phyloP scores from a whole-genome alignment of 2,888 invertebrate genomes.

The Noctua fimbriata region DNA sequence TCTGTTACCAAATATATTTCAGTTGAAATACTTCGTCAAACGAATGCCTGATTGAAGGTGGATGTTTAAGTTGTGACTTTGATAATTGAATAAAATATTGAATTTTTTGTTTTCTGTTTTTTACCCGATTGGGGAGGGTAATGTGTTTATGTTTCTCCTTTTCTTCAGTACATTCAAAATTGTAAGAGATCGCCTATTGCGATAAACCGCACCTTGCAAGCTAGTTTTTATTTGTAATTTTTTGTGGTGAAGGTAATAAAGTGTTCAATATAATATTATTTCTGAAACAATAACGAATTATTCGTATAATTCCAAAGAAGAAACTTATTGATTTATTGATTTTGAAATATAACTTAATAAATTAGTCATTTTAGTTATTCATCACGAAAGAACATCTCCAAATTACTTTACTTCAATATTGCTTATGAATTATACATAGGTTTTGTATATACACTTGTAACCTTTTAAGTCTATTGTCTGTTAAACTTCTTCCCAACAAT shows the following conservation, averaged over 20 bases:
- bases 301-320: neutral
- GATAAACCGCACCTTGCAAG: neutral
- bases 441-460: neutral
- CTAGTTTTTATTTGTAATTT: neutral
- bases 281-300: neutral
- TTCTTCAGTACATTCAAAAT: neutral
- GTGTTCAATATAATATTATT: neutral
- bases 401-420: neutral
- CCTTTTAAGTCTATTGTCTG: neutral
- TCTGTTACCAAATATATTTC: conserved; percentile 11
- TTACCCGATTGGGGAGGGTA: too few species aligned
- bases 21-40: conserved; percentile 41
- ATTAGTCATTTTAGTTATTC: neutral
- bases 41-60: conserved; percentile 30
- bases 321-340: neutral
- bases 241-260: neutral
- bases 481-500: conserved; percentile 15
- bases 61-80: conserved; percentile 5
- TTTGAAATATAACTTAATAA: neutral
- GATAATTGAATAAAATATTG: conserved; percentile 2
- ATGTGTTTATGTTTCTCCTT: neutral
- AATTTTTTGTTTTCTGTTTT: conserved; percentile 1
- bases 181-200: neutral
- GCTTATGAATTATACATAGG: neutral
- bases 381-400: neutral